phyloP scores from a whole-genome alignment of 2,888 invertebrate genomes.

The Coelogynopora nodosa region DNA sequence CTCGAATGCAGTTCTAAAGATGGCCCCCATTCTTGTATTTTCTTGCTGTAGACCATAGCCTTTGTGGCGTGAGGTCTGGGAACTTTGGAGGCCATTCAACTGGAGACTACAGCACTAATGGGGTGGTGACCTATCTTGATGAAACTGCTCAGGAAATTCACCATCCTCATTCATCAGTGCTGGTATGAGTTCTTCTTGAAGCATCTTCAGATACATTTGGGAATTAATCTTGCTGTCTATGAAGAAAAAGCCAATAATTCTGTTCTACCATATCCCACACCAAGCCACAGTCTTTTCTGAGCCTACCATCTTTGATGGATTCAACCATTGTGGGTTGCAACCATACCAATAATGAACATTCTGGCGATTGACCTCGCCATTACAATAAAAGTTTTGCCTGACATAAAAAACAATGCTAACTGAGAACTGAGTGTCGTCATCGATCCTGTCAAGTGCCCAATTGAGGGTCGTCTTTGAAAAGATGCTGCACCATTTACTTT shows the following conservation, averaged over 20 bases:
- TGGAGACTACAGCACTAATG: too few species aligned
- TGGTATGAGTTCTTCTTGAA: slow-evolving; percentile 9
- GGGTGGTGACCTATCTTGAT: slow-evolving; percentile 42
- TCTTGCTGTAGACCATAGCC: slow-evolving; percentile 31
- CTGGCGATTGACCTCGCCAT: too few species aligned
- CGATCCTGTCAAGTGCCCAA: too few species aligned
- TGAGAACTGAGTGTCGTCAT: too few species aligned
- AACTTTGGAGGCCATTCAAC: slow-evolving; percentile 41
- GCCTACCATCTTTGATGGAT: too few species aligned
- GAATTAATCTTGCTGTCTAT: slow-evolving; percentile 28
- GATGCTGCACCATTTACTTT: too few species aligned
- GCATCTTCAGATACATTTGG: slow-evolving; percentile 19
- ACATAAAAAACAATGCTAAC: too few species aligned
- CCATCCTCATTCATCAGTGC: slow-evolving; percentile 1
- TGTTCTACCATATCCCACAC: slow-evolving; percentile 29
- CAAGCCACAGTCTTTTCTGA: slow-evolving; percentile 31
- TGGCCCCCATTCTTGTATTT: slow-evolving; percentile 5
- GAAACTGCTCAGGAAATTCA: slow-evolving; percentile 30
- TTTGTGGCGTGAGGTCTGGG: slow-evolving; percentile 41
- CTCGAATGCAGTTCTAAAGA: slow-evolving; percentile 13
- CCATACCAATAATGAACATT: too few species aligned
- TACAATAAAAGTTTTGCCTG: too few species aligned
- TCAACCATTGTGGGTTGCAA: too few species aligned
- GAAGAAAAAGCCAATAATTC: slow-evolving; percentile 30
- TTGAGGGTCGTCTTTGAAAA: too few species aligned